Evolutionary conservation across 1,140 invertebrate species (phyloP).

Genomic region (Mesaphorura yosii): DNA sequence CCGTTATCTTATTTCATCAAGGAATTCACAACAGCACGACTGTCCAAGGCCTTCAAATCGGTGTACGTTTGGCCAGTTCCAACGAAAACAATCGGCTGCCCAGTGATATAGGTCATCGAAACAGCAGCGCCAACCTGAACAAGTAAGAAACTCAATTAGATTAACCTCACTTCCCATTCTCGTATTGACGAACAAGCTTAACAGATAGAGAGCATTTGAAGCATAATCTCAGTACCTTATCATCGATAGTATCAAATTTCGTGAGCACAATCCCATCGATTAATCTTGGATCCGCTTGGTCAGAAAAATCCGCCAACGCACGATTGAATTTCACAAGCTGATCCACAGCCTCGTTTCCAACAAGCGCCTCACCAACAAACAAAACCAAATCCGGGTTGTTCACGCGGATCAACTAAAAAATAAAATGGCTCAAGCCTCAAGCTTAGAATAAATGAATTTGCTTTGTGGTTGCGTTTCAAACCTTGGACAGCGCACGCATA

Average conservation of each 20-base stretch:
- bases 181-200: background rate
- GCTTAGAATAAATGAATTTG: background rate
- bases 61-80: constrained; percentile 99
- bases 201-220: background rate
- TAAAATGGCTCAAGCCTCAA: background rate
- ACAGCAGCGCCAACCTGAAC: constrained; percentile 93
- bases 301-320: constrained; percentile 78
- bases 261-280: constrained; percentile 97
- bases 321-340: constrained; percentile 98
- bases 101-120: constrained; percentile 99
- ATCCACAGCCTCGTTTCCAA: constrained; percentile 99
- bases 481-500: constrained; percentile 90
- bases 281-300: constrained; percentile 65
- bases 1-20: constrained; percentile 94
- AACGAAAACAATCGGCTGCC: constrained; percentile 98
- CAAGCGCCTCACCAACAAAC: constrained; percentile 97
- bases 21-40: constrained; percentile 89
- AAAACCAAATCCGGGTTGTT: constrained; percentile 96
- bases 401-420: constrained; percentile 54
- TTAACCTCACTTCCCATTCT: background rate
- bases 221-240: constrained; percentile 58
- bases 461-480: constrained; percentile 32
- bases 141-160: constrained; percentile 30
- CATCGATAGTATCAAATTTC: constrained; percentile 98
- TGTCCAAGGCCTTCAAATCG: constrained; percentile 92